A percentile compares a stretch with the other conserved stretches of the same genome.
phyloP scores from a whole-genome alignment of 2,888 invertebrate genomes.

The Homarus gammarus region DNA sequence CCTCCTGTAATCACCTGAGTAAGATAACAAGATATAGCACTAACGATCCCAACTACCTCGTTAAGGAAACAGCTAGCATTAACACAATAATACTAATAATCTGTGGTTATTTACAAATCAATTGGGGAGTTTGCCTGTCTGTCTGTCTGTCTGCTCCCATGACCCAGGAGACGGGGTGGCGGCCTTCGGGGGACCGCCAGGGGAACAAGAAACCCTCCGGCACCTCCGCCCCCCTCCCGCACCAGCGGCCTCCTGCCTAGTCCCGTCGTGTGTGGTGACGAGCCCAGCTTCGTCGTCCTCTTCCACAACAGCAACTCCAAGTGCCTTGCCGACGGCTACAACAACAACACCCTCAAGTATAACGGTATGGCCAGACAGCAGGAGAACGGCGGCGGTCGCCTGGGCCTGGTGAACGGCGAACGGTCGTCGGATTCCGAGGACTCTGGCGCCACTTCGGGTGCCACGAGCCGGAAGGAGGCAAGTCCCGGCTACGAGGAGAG shows the following conservation, averaged over 20 bases:
- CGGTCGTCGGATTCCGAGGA: constrained; percentile 75
- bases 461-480: constrained; percentile 73
- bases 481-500: constrained; percentile 75
- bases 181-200: constrained; percentile 33
- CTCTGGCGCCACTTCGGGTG: constrained; percentile 69
- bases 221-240: constrained; percentile 52
- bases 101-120: no score
- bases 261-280: constrained; percentile 71
- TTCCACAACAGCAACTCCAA: constrained; percentile 64
- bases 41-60: no score
- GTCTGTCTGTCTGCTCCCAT: no score
- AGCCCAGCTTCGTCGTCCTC: constrained; percentile 57
- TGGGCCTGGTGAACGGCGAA: constrained; percentile 55
- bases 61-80: no score
- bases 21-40: no score
- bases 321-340: constrained; percentile 48
- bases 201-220: constrained; percentile 40
- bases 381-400: constrained; percentile 13
- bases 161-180: constrained; percentile 44
- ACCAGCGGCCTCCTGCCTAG: constrained; percentile 75
- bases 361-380: constrained; percentile 28
- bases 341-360: constrained; percentile 31
- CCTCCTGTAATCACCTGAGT: no score
- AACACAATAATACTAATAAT: no score
- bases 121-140: no score